Evolutionary conservation across 2,888 invertebrate species (phyloP), one percentile per base, ranked within the genome.

Genomic region (Hydropsyche betteni): DNA sequence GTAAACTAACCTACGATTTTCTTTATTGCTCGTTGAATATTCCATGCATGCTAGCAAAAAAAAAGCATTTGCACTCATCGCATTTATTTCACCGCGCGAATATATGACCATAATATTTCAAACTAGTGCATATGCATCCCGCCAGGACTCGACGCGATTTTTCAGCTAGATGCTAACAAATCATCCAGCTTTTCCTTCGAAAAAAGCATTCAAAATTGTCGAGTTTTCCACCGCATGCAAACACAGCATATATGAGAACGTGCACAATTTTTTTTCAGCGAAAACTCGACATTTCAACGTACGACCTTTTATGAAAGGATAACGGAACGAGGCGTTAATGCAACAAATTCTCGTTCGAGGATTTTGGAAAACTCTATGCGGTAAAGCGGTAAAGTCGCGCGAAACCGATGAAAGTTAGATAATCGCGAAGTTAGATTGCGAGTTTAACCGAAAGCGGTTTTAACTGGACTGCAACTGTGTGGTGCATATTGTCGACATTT

Each of bases 371-470:
- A 44, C 44, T 44, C 7, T 8, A 4, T 44, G 44, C 4, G 44
- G 44, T 24, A 24, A 44, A 44, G 64, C 64, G 36, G 64, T 10
- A 64, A 64, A 36, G 24, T 64, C 64, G 34, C 64, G 8, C 58
- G 36, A 33, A 64, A n/a, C 64, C 36, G 36, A n/a, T n/a, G 64
- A 64, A 64, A 64, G 64, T 64, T 34, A 34, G 64, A 64, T 64
- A 36, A 64, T 64, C 24, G 36, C 33, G 34, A 64, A 64, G 64
- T 64, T 36, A 34, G 64, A 34, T 58, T 0, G 14, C 16, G 16
- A 24, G 34, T 24, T 64, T 34, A 64, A 64, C 64, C 36, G 64
- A 64, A 36, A 12, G 64, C 64, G 64, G 64, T 64, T 8, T 44
- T 33, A 64, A 64, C 58, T 53, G 8, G 24, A 58, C 64, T 64